Conservation (phyloP, 2,113 vertebrate species). For the Campylorhamphus procurvoides region DNA sequence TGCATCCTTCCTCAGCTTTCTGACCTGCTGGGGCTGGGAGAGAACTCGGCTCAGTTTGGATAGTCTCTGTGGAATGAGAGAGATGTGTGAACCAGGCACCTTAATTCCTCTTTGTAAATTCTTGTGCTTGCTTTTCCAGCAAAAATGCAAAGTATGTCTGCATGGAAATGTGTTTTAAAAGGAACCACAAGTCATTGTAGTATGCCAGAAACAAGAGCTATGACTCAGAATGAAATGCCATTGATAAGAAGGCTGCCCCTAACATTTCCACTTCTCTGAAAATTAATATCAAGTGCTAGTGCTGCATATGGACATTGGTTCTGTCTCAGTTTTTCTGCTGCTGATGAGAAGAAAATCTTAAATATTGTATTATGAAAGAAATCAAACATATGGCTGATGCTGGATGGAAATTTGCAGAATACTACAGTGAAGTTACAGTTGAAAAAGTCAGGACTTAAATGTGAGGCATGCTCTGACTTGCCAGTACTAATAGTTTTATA, state of each 20-base stretch:
- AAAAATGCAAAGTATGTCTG: background rate
- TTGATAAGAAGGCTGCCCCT: background rate
- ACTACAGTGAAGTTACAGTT: background rate
- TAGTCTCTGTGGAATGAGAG: background rate
- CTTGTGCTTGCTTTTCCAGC: background rate
- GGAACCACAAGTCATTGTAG: background rate
- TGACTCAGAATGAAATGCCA: background rate
- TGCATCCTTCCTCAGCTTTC: background rate
- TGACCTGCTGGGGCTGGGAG: background rate
- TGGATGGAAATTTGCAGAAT: background rate
- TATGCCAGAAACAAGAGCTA: background rate
- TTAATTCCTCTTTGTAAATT: background rate
- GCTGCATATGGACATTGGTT: background rate
- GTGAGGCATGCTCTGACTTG: background rate
- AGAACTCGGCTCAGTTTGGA: background rate
- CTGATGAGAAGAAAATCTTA: background rate
- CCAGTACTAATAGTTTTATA: background rate
- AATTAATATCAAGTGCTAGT: background rate
- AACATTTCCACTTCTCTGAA: background rate
- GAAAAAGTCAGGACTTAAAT: background rate
- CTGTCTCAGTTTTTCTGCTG: background rate
- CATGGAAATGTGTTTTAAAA: background rate
- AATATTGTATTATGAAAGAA: background rate
- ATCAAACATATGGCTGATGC: background rate
- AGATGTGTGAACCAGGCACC: background rate